A percentile compares a stretch with the other conserved stretches of the same genome.
Conservation (phyloP, 1,140 invertebrate species). For the Nasonia giraulti region DNA sequence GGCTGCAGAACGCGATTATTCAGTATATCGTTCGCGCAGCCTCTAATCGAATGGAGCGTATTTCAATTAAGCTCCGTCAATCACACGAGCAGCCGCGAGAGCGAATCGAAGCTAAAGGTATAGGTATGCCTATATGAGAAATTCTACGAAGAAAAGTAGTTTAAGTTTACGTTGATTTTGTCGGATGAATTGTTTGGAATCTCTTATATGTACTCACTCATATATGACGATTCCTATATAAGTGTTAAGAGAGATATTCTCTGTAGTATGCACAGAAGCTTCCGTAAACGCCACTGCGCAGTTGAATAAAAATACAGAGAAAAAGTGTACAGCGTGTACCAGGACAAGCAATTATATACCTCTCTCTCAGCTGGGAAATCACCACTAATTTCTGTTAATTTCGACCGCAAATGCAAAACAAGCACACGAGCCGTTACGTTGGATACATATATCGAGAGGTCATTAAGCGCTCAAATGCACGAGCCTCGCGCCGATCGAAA, state of each 20-base stretch:
- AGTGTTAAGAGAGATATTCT: no score
- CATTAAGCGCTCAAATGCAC: constrained; percentile 28
- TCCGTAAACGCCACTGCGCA: no score
- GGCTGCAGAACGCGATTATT: constrained; percentile 48
- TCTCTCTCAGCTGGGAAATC: background rate
- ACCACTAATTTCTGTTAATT: constrained; percentile 27
- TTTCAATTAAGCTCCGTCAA: constrained; percentile 51
- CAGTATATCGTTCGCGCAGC: constrained; percentile 46
- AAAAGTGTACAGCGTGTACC: background rate
- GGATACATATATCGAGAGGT: background rate
- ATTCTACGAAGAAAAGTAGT: no score
- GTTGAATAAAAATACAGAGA: no score
- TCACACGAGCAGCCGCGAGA: constrained; percentile 20
- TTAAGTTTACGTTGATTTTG: no score
- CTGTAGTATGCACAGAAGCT: no score
- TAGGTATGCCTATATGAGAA: no score
- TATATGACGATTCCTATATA: no score
- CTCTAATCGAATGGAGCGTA: constrained; percentile 53
- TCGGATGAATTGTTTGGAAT: no score
- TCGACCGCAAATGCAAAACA: background rate
- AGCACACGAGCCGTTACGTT: background rate
- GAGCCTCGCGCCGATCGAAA: background rate
- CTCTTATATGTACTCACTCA: no score
- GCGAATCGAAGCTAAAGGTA: constrained; percentile 21
- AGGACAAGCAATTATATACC: background rate